Conservation (phyloP, 2,113 vertebrate genomes). For the Sturnira hondurensis region DNA sequence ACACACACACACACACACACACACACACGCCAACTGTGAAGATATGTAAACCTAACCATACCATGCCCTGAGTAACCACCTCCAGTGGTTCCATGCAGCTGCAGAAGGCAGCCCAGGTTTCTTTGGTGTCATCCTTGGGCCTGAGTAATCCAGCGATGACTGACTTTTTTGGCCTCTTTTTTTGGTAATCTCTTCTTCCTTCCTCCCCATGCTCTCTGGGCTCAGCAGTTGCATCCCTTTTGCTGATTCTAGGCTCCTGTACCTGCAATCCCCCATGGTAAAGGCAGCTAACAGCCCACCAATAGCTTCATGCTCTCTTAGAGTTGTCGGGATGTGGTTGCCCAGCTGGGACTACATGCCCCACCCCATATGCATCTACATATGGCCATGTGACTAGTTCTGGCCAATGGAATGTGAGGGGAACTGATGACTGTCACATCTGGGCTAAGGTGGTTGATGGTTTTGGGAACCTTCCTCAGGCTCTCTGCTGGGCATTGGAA, state of each 20-base stretch:
- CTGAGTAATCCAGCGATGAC: not conserved
- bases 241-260: not conserved
- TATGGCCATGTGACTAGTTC: too few species aligned
- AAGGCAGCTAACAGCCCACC: not conserved
- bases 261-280: not conserved
- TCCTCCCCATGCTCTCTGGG: not conserved
- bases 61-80: not conserved
- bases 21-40: too few species aligned
- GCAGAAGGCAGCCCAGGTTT: too few species aligned
- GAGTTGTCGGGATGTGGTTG: not conserved
- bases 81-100: accelerated
- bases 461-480: not conserved
- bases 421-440: not conserved
- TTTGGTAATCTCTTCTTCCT: not conserved
- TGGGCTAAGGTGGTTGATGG: not conserved
- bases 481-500: not conserved
- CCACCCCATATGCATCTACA: accelerated
- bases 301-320: not conserved
- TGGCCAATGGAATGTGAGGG: not conserved
- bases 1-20: too few species aligned
- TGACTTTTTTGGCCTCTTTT: not conserved
- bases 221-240: not conserved
- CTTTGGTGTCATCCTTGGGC: not conserved
- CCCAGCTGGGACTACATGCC: too few species aligned
- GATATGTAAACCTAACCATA: not conserved